Percentiles rank a stretch among this genome's conserved stretches.
These are phyloP conservation scores for Ischnus inquisitorius DNA, from an alignment of 2,888 invertebrate genomes.

Conservation along the genomic window DNA sequence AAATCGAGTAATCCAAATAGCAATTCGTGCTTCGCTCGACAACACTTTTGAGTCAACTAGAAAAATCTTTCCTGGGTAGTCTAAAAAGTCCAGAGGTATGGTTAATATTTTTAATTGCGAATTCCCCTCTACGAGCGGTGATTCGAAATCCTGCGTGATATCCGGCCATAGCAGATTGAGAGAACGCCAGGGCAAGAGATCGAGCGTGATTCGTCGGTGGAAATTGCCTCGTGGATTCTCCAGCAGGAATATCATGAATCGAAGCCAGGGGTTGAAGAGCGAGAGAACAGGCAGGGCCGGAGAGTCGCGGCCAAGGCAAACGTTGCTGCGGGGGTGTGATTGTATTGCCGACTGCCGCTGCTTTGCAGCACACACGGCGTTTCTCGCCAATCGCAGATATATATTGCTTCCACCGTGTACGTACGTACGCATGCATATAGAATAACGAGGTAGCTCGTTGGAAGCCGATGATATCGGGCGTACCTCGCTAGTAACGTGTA, in stretches of 20 bases:
- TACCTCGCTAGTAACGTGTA: conserved; percentile 79
- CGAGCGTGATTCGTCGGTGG: conserved; percentile 67
- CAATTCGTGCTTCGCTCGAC: neutral
- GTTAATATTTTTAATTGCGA: conserved; percentile 46
- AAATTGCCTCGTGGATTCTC: conserved; percentile 75
- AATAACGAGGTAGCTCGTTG: conserved; percentile 81
- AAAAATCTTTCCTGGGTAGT: neutral
- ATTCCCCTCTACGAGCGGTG: conserved; percentile 49
- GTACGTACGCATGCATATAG: conserved; percentile 54
- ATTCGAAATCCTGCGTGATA: conserved; percentile 66
- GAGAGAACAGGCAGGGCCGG: conserved; percentile 26
- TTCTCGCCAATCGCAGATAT: conserved; percentile 74
- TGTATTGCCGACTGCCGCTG: conserved; percentile 10
- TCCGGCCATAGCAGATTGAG: conserved; percentile 54
- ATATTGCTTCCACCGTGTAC: conserved; percentile 28
- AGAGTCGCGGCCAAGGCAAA: conserved; percentile 4
- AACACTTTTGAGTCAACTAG: neutral
- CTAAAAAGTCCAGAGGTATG: conserved; percentile 24
- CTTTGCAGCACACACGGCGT: conserved; percentile 71
- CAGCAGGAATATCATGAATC: conserved; percentile 42
- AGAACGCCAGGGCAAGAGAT: conserved; percentile 12
- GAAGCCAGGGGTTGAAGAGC: conserved; percentile 58
- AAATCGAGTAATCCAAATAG: neutral
- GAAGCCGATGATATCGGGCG: conserved; percentile 81
- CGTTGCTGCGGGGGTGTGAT: conserved; percentile 6